Percentiles rank a stretch among this genome's conserved stretches.
These are phyloP conservation scores for Ormyrus rosae DNA, from an alignment of 2,888 invertebrate genomes.

Conservation along the genomic window DNA sequence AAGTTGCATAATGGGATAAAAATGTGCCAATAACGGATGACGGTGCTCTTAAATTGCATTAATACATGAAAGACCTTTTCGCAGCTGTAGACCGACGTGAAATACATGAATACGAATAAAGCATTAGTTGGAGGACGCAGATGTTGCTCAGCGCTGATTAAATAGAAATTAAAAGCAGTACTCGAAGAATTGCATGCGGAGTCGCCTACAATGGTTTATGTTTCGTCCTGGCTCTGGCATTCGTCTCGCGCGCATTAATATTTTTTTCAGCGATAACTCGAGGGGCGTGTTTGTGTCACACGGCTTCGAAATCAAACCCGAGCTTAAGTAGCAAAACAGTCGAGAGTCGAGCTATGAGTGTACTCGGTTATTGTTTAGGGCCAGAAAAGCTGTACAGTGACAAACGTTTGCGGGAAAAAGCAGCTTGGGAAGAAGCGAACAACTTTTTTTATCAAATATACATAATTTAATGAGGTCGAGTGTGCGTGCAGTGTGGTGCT, in stretches of 20 bases:
- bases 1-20: no score
- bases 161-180: slow-evolving; percentile 14
- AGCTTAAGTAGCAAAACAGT: slow-evolving; percentile 44
- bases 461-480: no score
- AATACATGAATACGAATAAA: background rate
- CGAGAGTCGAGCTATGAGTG: slow-evolving; percentile 21
- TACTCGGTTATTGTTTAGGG: no score
- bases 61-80: no score
- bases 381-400: no score
- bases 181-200: background rate
- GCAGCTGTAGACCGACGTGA: no score
- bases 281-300: slow-evolving; percentile 61
- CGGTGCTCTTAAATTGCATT: no score
- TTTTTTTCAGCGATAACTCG: slow-evolving; percentile 56
- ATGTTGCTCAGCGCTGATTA: slow-evolving; percentile 4
- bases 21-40: no score
- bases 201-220: slow-evolving; percentile 1
- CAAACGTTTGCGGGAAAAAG: no score
- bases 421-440: no score
- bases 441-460: no score
- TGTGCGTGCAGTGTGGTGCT: no score
- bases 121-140: background rate
- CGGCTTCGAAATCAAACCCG: slow-evolving; percentile 50
- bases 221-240: slow-evolving; percentile 40
- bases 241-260: slow-evolving; percentile 23